These are phyloP conservation scores for Calameuta pallipes DNA, from an alignment of 2,888 invertebrate species.

Conservation along the genomic window DNA sequence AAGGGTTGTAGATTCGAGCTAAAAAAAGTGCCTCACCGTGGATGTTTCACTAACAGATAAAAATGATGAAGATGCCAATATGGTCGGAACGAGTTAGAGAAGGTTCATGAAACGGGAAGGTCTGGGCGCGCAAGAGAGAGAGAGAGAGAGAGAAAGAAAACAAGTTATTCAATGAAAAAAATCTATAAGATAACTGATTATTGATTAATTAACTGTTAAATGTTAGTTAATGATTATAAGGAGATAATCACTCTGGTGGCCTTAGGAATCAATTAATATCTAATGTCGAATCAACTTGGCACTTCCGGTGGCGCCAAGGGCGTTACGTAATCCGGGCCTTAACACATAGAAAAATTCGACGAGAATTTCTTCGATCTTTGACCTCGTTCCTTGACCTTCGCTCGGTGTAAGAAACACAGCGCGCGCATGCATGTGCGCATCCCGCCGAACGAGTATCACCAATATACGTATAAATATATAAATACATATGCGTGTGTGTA, in stretches of 20 bases:
- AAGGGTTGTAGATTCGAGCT: constrained; percentile 51
- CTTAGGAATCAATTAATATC: constrained; percentile 63
- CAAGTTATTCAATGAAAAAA: constrained; percentile 17
- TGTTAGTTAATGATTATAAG: constrained; percentile 55
- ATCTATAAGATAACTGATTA: constrained; percentile 20
- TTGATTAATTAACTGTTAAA: constrained; percentile 47
- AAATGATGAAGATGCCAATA: background rate
- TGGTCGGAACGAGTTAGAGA: background rate
- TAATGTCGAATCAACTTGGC: constrained; percentile 50
- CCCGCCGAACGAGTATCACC: background rate
- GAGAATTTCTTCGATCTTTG: constrained; percentile 36
- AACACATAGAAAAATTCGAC: background rate
- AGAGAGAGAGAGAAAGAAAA: constrained; percentile 29
- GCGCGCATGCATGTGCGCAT: background rate
- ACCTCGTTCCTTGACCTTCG: constrained; percentile 30
- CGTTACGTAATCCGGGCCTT: background rate
- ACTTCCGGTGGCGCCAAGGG: constrained; percentile 40
- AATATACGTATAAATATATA: background rate
- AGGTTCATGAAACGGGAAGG: background rate
- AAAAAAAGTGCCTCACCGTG: constrained; percentile 63
- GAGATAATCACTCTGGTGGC: constrained; percentile 64
- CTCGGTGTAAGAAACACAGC: constrained; percentile 19
- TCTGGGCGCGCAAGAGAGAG: constrained; percentile 16
- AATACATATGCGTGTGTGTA: background rate
- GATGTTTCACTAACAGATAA: constrained; percentile 37